Conservation (phyloP, 2,797 vertebrate genomes). For the Oreochromis grahami region DNA sequence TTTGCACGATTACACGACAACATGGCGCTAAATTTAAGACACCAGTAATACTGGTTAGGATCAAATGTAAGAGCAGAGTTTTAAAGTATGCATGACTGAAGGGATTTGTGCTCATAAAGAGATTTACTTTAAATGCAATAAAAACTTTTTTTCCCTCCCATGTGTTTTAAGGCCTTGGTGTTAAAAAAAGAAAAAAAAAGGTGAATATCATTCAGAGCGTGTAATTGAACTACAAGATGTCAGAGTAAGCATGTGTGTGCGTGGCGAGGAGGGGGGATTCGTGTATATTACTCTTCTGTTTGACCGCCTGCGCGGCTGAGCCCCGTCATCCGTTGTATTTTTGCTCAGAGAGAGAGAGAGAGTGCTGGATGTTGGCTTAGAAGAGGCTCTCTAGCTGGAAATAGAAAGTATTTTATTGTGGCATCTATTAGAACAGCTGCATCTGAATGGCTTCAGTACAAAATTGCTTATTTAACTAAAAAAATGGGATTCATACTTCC, state of each 20-base stretch:
- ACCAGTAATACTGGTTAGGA: background rate
- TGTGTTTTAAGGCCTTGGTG: slow-evolving; percentile 1
- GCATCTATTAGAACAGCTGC: slow-evolving; percentile 29
- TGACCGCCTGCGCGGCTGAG: background rate
- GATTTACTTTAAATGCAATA: slow-evolving; percentile 6
- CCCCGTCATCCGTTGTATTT: background rate
- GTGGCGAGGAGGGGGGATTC: background rate
- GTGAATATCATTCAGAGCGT: background rate
- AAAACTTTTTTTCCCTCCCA: background rate
- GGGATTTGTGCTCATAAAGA: background rate
- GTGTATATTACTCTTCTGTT: background rate
- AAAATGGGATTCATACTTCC: slow-evolving; percentile 8
- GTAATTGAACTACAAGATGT: slow-evolving; percentile 4
- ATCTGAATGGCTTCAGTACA: slow-evolving; percentile 22
- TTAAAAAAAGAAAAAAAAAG: background rate
- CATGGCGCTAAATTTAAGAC: background rate
- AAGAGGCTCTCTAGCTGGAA: background rate
- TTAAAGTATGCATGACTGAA: background rate
- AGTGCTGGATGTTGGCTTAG: background rate
- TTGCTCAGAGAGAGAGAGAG: background rate
- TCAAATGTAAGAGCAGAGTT: background rate
- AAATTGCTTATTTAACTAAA: slow-evolving; percentile 30
- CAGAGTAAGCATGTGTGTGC: background rate
- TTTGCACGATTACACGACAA: background rate
- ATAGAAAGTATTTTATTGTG: slow-evolving; percentile 6